These are phyloP conservation scores for Drosophila vallismaia DNA, from an alignment of 2,888 invertebrate genomes.

Conservation along the genomic window DNA sequence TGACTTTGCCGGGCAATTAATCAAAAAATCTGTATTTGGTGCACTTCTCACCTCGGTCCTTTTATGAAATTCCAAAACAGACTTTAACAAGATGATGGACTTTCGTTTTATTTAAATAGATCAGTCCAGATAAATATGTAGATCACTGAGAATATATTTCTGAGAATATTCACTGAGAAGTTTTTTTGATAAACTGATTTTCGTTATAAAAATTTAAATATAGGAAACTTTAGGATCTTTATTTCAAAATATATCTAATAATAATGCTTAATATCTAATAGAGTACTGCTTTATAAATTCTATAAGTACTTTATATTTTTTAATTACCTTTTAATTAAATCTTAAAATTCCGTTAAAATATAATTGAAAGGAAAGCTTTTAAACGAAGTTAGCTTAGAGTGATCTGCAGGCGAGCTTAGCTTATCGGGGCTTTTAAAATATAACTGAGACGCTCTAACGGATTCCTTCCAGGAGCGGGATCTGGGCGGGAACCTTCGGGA, in stretches of 20 bases:
- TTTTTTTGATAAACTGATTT: too few species aligned
- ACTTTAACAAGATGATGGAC: not conserved
- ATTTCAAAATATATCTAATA: too few species aligned
- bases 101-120: not conserved
- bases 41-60: slow-evolving; percentile 18
- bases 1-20: slow-evolving; percentile 8
- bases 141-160: too few species aligned
- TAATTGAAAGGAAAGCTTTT: not conserved
- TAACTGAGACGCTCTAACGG: slow-evolving; percentile 13
- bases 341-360: not conserved
- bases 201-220: not conserved
- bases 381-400: not conserved
- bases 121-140: not conserved
- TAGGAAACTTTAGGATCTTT: not conserved
- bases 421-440: not conserved
- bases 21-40: slow-evolving; percentile 39
- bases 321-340: not conserved
- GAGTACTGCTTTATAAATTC: too few species aligned
- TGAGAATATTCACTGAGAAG: not conserved
- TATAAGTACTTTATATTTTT: too few species aligned
- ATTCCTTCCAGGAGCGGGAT: slow-evolving; percentile 2
- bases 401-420: not conserved
- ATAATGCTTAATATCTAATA: too few species aligned
- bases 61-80: slow-evolving; percentile 17
- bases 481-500: not conserved